Conservation (phyloP, 2,888 invertebrate species). For the Drosophila macrothrix region DNA sequence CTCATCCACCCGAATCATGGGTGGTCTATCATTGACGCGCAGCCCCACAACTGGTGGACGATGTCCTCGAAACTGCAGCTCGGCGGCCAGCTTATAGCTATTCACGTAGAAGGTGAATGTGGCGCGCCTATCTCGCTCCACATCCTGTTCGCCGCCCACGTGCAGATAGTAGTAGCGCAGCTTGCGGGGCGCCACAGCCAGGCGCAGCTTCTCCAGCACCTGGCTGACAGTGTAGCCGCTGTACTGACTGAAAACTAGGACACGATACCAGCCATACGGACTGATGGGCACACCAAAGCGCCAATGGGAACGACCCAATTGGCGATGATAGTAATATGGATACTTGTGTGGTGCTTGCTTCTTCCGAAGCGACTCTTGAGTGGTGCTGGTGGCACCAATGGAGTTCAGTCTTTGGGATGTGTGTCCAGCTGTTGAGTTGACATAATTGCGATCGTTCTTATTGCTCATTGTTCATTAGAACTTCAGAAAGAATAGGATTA, state of each 20-base stretch:
- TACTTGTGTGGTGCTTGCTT: background rate
- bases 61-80: constrained; percentile 25
- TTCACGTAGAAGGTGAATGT: constrained; percentile 60
- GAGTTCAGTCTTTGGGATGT: constrained; percentile 11
- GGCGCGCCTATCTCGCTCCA: constrained; percentile 37
- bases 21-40: constrained; percentile 42
- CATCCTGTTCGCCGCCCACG: constrained; percentile 46
- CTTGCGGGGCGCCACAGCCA: constrained; percentile 29
- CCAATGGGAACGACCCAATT: background rate
- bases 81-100: constrained; percentile 36
- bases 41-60: constrained; percentile 25
- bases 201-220: constrained; percentile 31
- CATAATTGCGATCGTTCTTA: background rate
- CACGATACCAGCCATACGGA: constrained; percentile 61
- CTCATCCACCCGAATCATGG: constrained; percentile 35
- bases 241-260: constrained; percentile 41
- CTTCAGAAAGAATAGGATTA: fast-evolving
- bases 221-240: constrained; percentile 15
- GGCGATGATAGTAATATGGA: background rate
- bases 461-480: constrained; percentile 11
- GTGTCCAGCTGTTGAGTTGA: background rate
- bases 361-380: background rate
- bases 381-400: background rate
- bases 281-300: constrained; percentile 44
- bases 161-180: constrained; percentile 41